Evolutionary conservation across 2,797 vertebrate species (phyloP), one percentile per base, ranked within the genome.

Genomic region (Ataeniobius toweri): DNA sequence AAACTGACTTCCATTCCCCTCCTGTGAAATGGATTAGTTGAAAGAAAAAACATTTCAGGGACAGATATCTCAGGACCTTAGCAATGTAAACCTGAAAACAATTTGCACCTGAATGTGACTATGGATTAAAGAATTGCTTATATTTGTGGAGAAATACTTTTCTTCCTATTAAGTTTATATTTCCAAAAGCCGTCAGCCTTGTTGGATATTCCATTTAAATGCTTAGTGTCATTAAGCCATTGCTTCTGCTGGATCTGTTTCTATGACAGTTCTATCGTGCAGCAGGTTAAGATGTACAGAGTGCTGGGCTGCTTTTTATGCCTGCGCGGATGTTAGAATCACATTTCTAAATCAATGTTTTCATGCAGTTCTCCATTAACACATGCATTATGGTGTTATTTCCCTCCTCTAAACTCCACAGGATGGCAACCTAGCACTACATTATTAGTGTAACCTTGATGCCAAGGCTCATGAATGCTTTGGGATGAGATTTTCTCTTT

Each of bases 401-500:
- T 77, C 44, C 41, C 79, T 85, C 83, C 85, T 86, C 83, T 87
- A 78, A 89, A 92, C 71, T 91, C 90, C 90, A 87, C 86, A 89
- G 86, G 88, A 92, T 90, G 88, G 86, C 90, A 91, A 88, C 90
- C 86, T 85, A 89, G 82, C 80, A 81, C 87, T 88, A 51, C 76
- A 80, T 81, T 90, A 73, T 86, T 83, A 85, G 80, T 82, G 76
- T 80, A 89, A 89, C 85, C 78, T 84, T 87, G 72, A 86, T 59
- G 81, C 78, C 73, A 26, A 61, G 71, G 48, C 78, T 85, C 67
- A n/a, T 77, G 73, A 76, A 82, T 69, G 59, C 73, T 79, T 88
- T 81, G 76, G 55, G 73, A 80, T 2, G 26, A 63, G 51, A 70
- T 55, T 68, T 74, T 67, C 1, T 76, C 55, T 77, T 80, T 74